Conservation (phyloP, 2,888 invertebrate genomes). For the Kuschelorhynchus macadamiae region DNA sequence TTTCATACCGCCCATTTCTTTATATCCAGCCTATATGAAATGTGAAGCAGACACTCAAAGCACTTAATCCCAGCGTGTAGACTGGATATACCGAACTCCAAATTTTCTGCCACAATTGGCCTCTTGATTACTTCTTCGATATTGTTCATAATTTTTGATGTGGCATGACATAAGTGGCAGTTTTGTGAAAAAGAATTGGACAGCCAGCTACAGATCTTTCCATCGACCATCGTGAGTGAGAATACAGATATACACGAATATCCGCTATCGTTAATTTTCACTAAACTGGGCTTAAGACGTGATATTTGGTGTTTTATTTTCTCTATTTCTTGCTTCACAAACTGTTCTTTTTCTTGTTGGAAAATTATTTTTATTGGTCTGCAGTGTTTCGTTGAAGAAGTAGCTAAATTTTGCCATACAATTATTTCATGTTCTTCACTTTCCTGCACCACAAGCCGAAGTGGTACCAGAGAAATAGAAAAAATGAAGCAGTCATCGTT, state of each 20-base stretch:
- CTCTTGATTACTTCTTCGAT: constrained; percentile 5
- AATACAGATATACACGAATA: constrained; percentile 3
- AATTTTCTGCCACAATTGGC: constrained; percentile 17
- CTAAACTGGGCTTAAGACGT: constrained; percentile 5
- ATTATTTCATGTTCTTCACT: constrained; percentile 17
- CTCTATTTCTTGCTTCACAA: constrained; percentile 15
- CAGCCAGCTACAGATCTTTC: constrained; percentile 27
- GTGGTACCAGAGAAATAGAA: constrained; percentile 27
- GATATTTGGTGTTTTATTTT: constrained; percentile 18
- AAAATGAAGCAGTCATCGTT: constrained; percentile 23
- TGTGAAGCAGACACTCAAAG: constrained; percentile 15
- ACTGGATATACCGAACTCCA: constrained; percentile 20
- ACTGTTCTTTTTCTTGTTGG: not conserved
- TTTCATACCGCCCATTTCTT: constrained; percentile 34
- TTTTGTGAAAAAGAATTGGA: constrained; percentile 21
- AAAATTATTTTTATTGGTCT: constrained; percentile 17
- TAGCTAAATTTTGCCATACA: constrained; percentile 20
- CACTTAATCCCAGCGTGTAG: constrained; percentile 11
- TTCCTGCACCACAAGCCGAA: constrained; percentile 2
- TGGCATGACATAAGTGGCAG: constrained; percentile 31
- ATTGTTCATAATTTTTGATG: constrained; percentile 33
- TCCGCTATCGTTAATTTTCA: constrained; percentile 6
- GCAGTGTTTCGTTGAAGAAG: constrained; percentile 26
- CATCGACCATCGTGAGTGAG: constrained; percentile 28
- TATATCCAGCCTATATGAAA: constrained; percentile 1